Evolutionary conservation across 2,888 invertebrate genomes (phyloP).

Genomic region (Mamestra brassicae): DNA sequence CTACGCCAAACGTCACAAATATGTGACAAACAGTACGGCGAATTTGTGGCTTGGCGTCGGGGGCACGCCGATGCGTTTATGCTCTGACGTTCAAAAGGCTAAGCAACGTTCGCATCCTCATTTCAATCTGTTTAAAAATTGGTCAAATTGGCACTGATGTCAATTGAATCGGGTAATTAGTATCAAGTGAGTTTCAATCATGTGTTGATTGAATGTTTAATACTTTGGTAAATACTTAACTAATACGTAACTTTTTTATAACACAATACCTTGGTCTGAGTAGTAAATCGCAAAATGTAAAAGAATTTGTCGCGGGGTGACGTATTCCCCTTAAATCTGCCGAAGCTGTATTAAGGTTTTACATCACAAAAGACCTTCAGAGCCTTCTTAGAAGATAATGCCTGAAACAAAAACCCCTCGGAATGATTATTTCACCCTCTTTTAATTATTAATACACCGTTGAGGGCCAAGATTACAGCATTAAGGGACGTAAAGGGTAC

Average conservation of each 20-base stretch:
- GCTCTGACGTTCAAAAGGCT: no score
- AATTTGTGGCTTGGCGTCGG: no score
- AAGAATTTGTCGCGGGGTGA: neutral
- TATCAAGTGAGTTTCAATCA: neutral
- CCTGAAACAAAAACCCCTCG: conserved; percentile 78
- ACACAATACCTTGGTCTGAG: neutral
- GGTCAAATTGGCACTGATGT: no score
- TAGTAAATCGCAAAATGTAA: neutral
- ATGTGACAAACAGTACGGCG: no score
- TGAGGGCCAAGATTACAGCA: conserved; percentile 80
- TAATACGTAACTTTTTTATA: neutral
- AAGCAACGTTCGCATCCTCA: no score
- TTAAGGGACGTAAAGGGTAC: conserved; percentile 74
- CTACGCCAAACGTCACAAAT: no score
- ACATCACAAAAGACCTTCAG: conserved; percentile 63
- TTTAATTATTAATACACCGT: conserved; percentile 86
- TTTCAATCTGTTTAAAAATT: no score
- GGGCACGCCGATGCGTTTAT: no score
- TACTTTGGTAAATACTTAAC: no score
- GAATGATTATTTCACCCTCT: conserved; percentile 80
- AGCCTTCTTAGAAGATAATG: conserved; percentile 78
- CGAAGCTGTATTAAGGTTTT: conserved; percentile 62
- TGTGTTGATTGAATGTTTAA: no score
- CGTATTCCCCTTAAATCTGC: conserved; percentile 66
- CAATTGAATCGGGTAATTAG: neutral